Evolutionary conservation across 1,140 invertebrate species (phyloP).

Genomic region (Bombus polaris): DNA sequence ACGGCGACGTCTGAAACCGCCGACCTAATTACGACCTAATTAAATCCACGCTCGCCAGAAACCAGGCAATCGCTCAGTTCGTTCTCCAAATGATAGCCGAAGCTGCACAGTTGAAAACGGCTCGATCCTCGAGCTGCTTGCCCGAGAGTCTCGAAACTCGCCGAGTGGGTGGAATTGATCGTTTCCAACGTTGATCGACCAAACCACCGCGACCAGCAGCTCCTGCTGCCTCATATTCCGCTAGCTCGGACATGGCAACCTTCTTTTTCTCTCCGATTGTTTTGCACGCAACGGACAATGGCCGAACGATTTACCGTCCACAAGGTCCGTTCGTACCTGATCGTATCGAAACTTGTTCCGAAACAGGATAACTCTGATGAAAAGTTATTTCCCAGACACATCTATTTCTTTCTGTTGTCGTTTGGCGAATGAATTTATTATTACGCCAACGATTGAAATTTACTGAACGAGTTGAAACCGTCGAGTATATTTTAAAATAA

Average conservation of each 20-base stretch:
- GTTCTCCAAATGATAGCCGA: conserved; percentile 10
- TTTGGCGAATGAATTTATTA: too few species aligned
- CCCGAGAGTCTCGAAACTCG: conserved; percentile 16
- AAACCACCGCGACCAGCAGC: conserved; percentile 25
- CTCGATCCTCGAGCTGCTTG: conserved; percentile 6
- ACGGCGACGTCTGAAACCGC: too few species aligned
- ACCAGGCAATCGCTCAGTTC: background rate
- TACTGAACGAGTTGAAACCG: too few species aligned
- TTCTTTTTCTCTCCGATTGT: background rate
- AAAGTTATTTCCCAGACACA: too few species aligned
- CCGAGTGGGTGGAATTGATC: conserved; percentile 25
- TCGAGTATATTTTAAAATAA: too few species aligned
- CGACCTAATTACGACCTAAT: background rate
- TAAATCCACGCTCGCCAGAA: background rate
- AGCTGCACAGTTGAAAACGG: too few species aligned
- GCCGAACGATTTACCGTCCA: background rate
- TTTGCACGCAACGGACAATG: background rate
- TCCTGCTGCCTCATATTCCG: background rate
- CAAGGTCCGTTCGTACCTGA: too few species aligned
- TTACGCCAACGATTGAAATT: too few species aligned
- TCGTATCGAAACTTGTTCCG: background rate
- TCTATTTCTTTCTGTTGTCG: too few species aligned
- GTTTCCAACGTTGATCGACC: conserved; percentile 48
- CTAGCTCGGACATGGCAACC: background rate
- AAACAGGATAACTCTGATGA: background rate